Evolutionary conservation across 2,113 vertebrate genomes (phyloP).

Genomic region (Thunnus thynnus): DNA sequence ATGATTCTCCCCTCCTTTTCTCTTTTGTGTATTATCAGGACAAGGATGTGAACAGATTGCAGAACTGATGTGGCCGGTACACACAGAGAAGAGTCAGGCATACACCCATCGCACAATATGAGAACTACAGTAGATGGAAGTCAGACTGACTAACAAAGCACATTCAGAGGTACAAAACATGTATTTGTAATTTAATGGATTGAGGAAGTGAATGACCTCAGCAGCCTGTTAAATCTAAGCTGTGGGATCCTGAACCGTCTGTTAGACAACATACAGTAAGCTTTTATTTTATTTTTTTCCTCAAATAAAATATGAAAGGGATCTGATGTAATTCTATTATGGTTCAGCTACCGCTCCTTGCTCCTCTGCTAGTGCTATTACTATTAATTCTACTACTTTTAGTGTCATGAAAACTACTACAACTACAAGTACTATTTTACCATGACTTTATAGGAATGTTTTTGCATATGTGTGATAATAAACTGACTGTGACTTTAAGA

Average conservation of each 20-base stretch:
- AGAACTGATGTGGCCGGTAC: not conserved
- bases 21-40: constrained; percentile 20
- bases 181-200: constrained; percentile 72
- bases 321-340: constrained; percentile 66
- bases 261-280: constrained; percentile 62
- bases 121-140: not conserved
- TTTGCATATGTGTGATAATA: not conserved
- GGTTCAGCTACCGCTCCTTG: constrained; percentile 2
- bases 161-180: constrained; percentile 44
- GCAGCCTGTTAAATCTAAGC: constrained; percentile 67
- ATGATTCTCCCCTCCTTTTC: constrained; percentile 46
- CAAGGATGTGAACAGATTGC: constrained; percentile 39
- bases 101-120: not conserved
- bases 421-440: not conserved
- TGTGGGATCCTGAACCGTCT: constrained; percentile 70
- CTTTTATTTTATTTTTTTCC: constrained; percentile 48
- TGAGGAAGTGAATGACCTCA: constrained; percentile 65
- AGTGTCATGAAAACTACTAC: not conserved
- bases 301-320: constrained; percentile 62
- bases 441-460: not conserved
- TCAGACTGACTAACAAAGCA: not conserved
- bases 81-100: not conserved
- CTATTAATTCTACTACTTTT: not conserved
- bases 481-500: not conserved
- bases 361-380: constrained; percentile 6